phyloP scores from a whole-genome alignment of 1,140 invertebrate genomes.

The Lordiphosa mommai region DNA sequence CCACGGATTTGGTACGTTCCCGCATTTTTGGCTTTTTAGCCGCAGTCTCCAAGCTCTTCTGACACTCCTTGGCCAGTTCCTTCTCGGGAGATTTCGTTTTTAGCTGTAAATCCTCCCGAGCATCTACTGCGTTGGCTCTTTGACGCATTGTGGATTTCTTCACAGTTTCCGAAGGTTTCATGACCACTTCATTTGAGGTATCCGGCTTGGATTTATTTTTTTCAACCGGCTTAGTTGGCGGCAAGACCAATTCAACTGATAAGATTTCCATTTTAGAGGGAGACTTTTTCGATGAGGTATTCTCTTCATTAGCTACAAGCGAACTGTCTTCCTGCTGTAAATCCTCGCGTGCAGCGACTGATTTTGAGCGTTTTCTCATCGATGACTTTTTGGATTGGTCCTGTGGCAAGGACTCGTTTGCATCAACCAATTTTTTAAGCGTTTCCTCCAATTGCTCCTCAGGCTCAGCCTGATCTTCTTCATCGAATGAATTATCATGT shows the following conservation, averaged over 20 bases:
- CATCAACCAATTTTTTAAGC: not conserved
- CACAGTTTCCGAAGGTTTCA: no score
- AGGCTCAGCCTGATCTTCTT: no score
- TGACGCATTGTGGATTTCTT: not conserved
- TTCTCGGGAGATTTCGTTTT: not conserved
- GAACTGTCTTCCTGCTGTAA: no score
- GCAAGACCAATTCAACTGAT: no score
- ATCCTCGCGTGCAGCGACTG: not conserved
- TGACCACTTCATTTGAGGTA: no score
- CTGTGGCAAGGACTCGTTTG: not conserved
- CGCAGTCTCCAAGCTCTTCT: not conserved
- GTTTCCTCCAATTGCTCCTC: not conserved
- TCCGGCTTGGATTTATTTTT: no score
- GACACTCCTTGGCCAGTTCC: not conserved
- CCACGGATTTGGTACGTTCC: not conserved
- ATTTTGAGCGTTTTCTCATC: not conserved
- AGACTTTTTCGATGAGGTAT: no score
- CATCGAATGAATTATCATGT: not conserved
- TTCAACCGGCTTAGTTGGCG: no score
- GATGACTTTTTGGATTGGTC: not conserved
- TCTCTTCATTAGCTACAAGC: no score
- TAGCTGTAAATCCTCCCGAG: not conserved
- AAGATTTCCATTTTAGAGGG: no score
- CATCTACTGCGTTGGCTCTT: not conserved
- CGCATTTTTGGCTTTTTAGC: not conserved